These are phyloP conservation scores for Microchrysa polita DNA, from an alignment of 2,888 invertebrate species.

Conservation along the genomic window DNA sequence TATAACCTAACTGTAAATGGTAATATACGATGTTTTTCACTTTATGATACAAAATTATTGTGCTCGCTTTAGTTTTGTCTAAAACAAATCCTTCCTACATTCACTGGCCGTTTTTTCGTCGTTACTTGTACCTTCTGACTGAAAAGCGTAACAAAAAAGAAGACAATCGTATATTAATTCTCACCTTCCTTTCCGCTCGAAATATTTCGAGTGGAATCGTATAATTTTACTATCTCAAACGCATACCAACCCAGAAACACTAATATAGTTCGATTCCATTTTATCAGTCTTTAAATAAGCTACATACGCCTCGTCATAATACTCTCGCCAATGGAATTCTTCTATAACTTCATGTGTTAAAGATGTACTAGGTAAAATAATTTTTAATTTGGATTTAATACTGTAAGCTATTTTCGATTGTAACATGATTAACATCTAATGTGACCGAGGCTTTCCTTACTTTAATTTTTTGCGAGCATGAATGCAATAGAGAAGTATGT, in stretches of 20 bases:
- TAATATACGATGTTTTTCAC: background rate
- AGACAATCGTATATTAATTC: too few species aligned
- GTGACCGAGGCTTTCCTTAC: too few species aligned
- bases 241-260: background rate
- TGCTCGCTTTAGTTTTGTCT: slow-evolving; percentile 6
- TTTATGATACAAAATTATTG: slow-evolving; percentile 15
- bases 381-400: background rate
- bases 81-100: background rate
- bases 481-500: too few species aligned
- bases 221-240: too few species aligned
- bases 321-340: background rate
- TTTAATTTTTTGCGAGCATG: too few species aligned
- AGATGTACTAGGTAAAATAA: background rate
- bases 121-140: background rate
- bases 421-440: too few species aligned
- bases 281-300: slow-evolving; percentile 24
- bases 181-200: too few species aligned
- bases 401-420: too few species aligned
- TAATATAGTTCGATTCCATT: slow-evolving; percentile 12
- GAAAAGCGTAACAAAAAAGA: too few species aligned
- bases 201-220: too few species aligned
- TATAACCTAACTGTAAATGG: background rate
- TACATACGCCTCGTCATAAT: background rate
- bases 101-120: background rate
- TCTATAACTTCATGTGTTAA: background rate